phyloP scores from a whole-genome alignment of 2,888 invertebrate species.

The Drosophila bunnanda region DNA sequence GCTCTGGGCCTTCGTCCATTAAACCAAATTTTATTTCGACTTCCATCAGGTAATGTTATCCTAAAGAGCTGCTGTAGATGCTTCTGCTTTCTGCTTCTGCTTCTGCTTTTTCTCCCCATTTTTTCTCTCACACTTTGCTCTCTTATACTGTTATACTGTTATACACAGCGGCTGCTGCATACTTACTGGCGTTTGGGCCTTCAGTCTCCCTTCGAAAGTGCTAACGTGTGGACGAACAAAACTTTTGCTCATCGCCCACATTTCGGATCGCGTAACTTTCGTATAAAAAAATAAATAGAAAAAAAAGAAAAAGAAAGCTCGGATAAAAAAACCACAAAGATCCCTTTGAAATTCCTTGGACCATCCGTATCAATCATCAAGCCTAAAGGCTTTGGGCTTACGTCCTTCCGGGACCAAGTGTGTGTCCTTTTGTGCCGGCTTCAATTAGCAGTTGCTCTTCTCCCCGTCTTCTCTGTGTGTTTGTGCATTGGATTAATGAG shows the following conservation, averaged over 20 bases:
- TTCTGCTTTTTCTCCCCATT: neutral
- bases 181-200: constrained; percentile 57
- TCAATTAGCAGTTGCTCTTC: constrained; percentile 57
- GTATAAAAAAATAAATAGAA: constrained; percentile 12
- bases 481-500: constrained; percentile 70
- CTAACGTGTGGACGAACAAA: constrained; percentile 62
- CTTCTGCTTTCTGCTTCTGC: neutral
- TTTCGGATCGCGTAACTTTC: constrained; percentile 59
- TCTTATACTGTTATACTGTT: constrained; percentile 17
- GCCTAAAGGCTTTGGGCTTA: constrained; percentile 24
- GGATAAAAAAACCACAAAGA: constrained; percentile 8
- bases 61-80: constrained; percentile 14
- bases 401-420: constrained; percentile 5
- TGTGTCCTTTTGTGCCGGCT: constrained; percentile 50
- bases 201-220: constrained; percentile 75
- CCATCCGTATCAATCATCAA: constrained; percentile 34
- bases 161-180: constrained; percentile 63
- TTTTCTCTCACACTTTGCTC: constrained; percentile 5
- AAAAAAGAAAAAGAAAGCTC: constrained; percentile 12
- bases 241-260: constrained; percentile 34
- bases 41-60: constrained; percentile 28
- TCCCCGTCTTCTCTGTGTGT: constrained; percentile 16
- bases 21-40: constrained; percentile 38
- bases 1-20: constrained; percentile 23
- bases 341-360: constrained; percentile 8